Conservation (phyloP, 1,140 invertebrate species). For the Nylanderia fulva region DNA sequence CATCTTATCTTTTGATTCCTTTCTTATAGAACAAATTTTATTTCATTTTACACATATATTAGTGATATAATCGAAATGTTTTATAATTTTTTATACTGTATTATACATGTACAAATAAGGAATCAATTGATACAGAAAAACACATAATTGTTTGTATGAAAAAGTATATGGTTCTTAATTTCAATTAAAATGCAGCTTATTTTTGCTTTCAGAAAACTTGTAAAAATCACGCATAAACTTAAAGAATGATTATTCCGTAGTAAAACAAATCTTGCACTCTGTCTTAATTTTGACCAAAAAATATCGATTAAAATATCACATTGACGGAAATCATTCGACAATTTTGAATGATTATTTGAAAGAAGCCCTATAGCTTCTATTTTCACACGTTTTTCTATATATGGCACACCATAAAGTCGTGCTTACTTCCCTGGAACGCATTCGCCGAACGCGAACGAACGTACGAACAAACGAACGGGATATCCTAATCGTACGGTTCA, state of each 20-base stretch:
- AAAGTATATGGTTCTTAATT: too few species aligned
- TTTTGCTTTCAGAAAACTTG: background rate
- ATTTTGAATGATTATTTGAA: background rate
- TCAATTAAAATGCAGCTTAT: background rate
- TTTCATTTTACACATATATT: too few species aligned
- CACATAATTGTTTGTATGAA: too few species aligned
- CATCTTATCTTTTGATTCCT: too few species aligned
- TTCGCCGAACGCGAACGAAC: constrained; percentile 54
- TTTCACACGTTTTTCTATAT: constrained; percentile 30
- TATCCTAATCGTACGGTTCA: constrained; percentile 77
- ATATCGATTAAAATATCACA: background rate
- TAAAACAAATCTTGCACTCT: background rate
- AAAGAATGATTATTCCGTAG: background rate
- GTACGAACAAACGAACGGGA: constrained; percentile 57
- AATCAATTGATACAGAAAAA: too few species aligned
- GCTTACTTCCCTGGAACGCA: constrained; percentile 51
- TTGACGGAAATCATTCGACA: background rate
- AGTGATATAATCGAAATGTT: too few species aligned
- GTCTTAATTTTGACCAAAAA: background rate
- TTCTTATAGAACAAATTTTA: too few species aligned
- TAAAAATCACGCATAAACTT: too few species aligned
- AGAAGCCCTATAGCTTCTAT: constrained; percentile 33
- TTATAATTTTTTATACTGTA: too few species aligned
- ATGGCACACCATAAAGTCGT: constrained; percentile 38
- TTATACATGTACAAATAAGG: too few species aligned